These are phyloP conservation scores for Vidua chalybeata DNA, from an alignment of 2,113 vertebrate genomes.

Conservation along the genomic window DNA sequence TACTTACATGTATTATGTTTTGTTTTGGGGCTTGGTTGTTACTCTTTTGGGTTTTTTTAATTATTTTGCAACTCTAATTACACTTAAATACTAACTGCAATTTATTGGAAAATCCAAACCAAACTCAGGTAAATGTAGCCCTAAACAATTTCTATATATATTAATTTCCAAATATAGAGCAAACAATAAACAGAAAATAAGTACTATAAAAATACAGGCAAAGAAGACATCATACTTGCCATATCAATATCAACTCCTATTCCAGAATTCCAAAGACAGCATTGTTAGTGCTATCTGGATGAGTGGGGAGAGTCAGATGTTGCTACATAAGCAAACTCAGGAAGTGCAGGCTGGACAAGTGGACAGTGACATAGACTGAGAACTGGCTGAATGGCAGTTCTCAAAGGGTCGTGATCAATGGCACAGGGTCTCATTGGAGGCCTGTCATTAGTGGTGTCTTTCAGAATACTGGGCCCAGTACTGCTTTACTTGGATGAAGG, in stretches of 20 bases:
- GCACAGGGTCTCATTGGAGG: not conserved
- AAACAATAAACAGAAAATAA: not conserved
- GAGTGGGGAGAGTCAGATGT: not conserved
- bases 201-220: not conserved
- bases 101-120: not conserved
- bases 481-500: not conserved
- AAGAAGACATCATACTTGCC: not conserved
- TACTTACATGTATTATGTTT: not conserved
- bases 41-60: accelerated
- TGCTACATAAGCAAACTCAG: not conserved
- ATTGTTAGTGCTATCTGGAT: not conserved
- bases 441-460: not conserved
- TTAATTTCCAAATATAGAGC: not conserved
- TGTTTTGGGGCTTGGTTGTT: not conserved
- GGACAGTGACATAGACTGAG: not conserved
- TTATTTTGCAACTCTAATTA: not conserved
- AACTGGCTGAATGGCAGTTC: not conserved
- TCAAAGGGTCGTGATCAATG: accelerated
- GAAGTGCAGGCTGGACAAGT: not conserved
- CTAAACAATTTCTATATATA: not conserved
- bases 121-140: not conserved
- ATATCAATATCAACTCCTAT: not conserved
- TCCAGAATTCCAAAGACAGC: not conserved
- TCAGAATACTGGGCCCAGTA: not conserved
- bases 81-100: not conserved